Evolutionary conservation across 2,888 invertebrate species (phyloP).

Genomic region (Nebria salina): DNA sequence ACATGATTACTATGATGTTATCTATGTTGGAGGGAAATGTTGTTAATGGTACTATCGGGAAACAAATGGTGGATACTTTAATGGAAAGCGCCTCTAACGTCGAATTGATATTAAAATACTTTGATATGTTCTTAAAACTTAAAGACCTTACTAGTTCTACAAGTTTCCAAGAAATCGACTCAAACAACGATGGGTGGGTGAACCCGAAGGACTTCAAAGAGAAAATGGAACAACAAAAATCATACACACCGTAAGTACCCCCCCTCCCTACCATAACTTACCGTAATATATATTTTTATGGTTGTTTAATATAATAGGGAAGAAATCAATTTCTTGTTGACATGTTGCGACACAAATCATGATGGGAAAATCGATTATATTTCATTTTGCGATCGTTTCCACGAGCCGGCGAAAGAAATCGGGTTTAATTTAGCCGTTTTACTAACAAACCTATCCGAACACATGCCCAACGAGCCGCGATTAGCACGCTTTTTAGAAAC

Average conservation of each 20-base stretch:
- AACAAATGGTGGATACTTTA: conserved; percentile 99
- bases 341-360: too few relatives aligned
- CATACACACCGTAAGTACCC: too few relatives aligned
- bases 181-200: conserved; percentile 97
- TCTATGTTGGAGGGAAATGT: conserved; percentile 99
- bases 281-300: too few relatives aligned
- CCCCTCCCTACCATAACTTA: too few relatives aligned
- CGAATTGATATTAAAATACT: conserved; percentile 97
- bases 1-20: conserved; percentile 97
- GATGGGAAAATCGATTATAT: conserved; percentile 99
- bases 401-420: conserved; percentile 99
- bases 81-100: conserved; percentile 99
- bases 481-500: conserved; percentile 95
- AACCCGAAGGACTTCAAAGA: conserved; percentile 98
- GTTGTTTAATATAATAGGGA: too few relatives aligned
- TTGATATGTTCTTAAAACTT: conserved; percentile 99
- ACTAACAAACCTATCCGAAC: conserved; percentile 97
- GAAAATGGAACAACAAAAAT: conserved; percentile 99
- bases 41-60: conserved; percentile 97
- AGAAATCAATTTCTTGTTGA: too few relatives aligned
- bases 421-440: conserved; percentile 98
- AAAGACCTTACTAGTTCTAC: conserved; percentile 93
- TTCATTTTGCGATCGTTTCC: conserved; percentile 98
- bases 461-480: conserved; percentile 99
- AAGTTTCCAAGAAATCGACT: conserved; percentile 94